Evolutionary conservation across 1,140 invertebrate genomes (phyloP).

Genomic region (Melipona quadrifasciata): DNA sequence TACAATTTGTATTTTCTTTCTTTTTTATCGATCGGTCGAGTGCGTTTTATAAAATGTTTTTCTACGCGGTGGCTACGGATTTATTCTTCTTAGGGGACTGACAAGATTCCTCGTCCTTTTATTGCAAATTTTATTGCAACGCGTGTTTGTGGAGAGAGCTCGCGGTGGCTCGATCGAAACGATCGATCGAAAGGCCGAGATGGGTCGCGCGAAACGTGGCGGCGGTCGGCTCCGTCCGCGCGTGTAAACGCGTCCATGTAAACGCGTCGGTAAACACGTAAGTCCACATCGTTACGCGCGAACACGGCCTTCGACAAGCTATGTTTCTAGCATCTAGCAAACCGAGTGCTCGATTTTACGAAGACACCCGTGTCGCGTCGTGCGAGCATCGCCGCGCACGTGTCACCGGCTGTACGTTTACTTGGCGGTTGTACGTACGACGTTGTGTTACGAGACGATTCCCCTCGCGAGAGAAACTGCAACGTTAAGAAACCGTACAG

Average conservation of each 20-base stretch:
- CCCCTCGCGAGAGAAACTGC: background rate
- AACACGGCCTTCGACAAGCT: constrained; percentile 56
- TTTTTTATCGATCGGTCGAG: no score
- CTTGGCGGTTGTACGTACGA: background rate
- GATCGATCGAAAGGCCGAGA: constrained; percentile 40
- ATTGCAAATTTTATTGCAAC: constrained; percentile 8
- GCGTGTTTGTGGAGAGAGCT: background rate
- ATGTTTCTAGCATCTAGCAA: constrained; percentile 56
- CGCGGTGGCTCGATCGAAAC: constrained; percentile 9
- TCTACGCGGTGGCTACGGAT: no score
- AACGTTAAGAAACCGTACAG: background rate
- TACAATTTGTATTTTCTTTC: no score
- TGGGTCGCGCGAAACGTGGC: constrained; percentile 28
- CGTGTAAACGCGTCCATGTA: constrained; percentile 61
- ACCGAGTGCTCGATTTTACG: constrained; percentile 60
- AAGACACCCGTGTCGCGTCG: constrained; percentile 51
- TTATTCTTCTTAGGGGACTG: no score
- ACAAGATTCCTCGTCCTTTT: constrained; percentile 37
- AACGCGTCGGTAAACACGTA: constrained; percentile 68
- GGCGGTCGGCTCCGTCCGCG: constrained; percentile 20
- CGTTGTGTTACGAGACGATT: background rate
- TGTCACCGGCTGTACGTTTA: constrained; percentile 48
- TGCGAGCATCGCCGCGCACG: constrained; percentile 17
- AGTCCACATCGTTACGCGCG: constrained; percentile 69
- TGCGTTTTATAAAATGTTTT: no score